A percentile compares a stretch with the other conserved stretches of the same genome.
Conservation (phyloP, 2,113 vertebrate species). For the Anthoscopus minutus region DNA sequence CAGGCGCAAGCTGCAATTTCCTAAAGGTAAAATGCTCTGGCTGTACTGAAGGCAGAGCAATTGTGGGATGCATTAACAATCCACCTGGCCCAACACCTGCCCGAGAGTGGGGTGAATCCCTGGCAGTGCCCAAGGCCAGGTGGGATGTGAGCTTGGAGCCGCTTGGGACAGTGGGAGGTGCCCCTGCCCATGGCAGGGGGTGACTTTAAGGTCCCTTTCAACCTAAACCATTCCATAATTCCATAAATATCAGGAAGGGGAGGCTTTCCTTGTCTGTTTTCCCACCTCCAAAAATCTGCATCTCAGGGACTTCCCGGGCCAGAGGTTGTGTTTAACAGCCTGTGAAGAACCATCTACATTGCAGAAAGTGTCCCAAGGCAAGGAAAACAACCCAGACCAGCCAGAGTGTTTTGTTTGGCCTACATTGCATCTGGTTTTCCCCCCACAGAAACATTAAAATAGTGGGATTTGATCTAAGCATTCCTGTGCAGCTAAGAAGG, state of each 20-base stretch:
- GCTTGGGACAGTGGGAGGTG: rapidly evolving
- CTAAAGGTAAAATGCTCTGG: background rate
- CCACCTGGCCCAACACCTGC: background rate
- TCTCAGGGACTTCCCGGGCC: background rate
- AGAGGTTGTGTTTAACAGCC: background rate
- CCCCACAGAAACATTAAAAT: background rate
- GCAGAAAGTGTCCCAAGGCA: background rate
- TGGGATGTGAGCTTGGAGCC: background rate
- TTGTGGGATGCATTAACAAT: background rate
- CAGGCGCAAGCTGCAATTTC: background rate
- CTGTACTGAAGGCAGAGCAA: background rate
- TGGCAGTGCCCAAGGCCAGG: background rate
- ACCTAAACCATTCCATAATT: background rate
- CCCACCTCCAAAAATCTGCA: background rate
- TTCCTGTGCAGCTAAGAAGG: background rate
- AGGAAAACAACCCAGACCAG: background rate
- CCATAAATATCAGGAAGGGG: rapidly evolving
- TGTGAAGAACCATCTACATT: background rate
- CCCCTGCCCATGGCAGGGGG: background rate
- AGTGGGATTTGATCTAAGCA: background rate
- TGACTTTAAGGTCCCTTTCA: background rate
- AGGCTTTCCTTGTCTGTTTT: background rate
- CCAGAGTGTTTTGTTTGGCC: background rate
- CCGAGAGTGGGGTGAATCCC: background rate
- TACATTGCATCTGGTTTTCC: background rate